A percentile compares a stretch with the other conserved stretches of the same genome.
phyloP scores from a whole-genome alignment of 2,888 invertebrate genomes.

The Baccha elongata region DNA sequence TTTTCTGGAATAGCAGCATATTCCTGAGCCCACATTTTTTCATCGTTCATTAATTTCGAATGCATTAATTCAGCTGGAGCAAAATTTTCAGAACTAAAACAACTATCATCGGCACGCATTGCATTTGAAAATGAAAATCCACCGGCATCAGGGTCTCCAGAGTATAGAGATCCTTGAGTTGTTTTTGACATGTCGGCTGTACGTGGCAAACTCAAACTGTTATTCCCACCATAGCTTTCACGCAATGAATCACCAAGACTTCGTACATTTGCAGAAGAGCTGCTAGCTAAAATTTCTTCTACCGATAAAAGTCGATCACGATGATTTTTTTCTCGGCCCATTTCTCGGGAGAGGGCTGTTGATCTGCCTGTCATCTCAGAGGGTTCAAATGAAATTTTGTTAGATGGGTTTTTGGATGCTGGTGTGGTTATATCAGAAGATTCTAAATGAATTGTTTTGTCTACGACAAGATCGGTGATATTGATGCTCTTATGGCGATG shows the following conservation, averaged over 20 bases:
- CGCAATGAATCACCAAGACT: slow-evolving; percentile 75
- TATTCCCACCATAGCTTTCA: slow-evolving; percentile 40
- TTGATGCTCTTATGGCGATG: slow-evolving; percentile 76
- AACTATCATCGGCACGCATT: slow-evolving; percentile 57
- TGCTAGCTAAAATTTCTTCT: slow-evolving; percentile 80
- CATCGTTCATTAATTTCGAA: slow-evolving; percentile 79
- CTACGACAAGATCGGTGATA: slow-evolving; percentile 79
- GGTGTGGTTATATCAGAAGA: slow-evolving; percentile 74
- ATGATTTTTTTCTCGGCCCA: slow-evolving; percentile 36
- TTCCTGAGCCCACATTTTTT: slow-evolving; percentile 80
- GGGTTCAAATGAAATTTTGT: slow-evolving; percentile 80
- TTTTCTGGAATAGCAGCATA: slow-evolving; percentile 80
- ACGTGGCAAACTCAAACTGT: slow-evolving; percentile 78
- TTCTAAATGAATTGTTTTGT: slow-evolving; percentile 80
- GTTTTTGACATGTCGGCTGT: slow-evolving; percentile 79
- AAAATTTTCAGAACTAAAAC: slow-evolving; percentile 76
- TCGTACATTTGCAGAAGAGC: slow-evolving; percentile 79
- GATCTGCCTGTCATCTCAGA: slow-evolving; percentile 81
- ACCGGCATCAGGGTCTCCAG: slow-evolving; percentile 13
- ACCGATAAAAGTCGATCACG: slow-evolving; percentile 76
- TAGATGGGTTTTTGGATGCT: slow-evolving; percentile 58
- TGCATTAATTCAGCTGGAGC: slow-evolving; percentile 80
- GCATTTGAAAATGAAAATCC: slow-evolving; percentile 53
- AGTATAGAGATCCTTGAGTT: slow-evolving; percentile 42
- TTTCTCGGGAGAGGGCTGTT: slow-evolving; percentile 76